Conservation (phyloP, 2,888 invertebrate genomes). For the Brenthis hecate region DNA sequence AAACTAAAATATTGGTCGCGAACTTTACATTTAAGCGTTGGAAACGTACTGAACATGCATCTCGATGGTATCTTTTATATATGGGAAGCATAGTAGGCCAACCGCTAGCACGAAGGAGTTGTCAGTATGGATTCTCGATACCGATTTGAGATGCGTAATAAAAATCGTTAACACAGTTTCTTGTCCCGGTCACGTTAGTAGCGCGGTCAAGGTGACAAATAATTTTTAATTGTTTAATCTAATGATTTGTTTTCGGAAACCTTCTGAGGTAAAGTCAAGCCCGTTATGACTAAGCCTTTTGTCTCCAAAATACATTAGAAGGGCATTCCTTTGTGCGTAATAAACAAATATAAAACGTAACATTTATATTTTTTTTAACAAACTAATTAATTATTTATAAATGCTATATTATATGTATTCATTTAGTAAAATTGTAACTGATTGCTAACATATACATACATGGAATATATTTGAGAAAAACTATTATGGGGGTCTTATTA, state of each 20-base stretch:
- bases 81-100: constrained; percentile 73
- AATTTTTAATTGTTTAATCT: constrained; percentile 56
- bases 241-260: constrained; percentile 55
- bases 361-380: too few species aligned
- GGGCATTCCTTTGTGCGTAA: too few species aligned
- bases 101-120: constrained; percentile 69
- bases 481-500: too few species aligned
- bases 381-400: too few species aligned
- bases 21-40: constrained; percentile 62
- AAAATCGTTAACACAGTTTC: constrained; percentile 75
- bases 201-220: constrained; percentile 71
- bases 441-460: too few species aligned
- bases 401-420: too few species aligned
- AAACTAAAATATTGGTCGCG: constrained; percentile 49
- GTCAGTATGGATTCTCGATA: constrained; percentile 58
- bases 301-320: background rate
- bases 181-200: constrained; percentile 68
- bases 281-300: constrained; percentile 34
- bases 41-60: constrained; percentile 66
- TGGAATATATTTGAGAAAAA: too few species aligned
- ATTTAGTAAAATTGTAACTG: too few species aligned
- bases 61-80: constrained; percentile 71
- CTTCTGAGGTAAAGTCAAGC: constrained; percentile 31
- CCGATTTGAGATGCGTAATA: constrained; percentile 70
- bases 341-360: too few species aligned